Percentiles rank a stretch among this genome's conserved stretches.
Evolutionary conservation across 2,113 vertebrate genomes (phyloP).

Genomic region (Laterallus jamaicensis): DNA sequence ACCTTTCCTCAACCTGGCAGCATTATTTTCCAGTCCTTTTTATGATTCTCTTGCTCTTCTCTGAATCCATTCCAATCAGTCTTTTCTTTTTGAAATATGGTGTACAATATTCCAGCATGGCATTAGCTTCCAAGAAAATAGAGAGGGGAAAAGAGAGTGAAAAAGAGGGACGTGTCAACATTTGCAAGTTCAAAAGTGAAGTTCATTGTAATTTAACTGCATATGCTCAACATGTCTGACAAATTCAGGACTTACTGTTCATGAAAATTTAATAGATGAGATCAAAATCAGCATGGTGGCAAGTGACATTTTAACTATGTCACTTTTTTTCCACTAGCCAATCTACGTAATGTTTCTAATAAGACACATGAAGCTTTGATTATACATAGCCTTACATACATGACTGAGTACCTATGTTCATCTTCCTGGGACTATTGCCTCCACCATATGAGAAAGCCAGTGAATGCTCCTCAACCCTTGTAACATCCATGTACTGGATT

Average conservation of each 20-base stretch:
- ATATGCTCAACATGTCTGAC: fast-evolving
- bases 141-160: background rate
- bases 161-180: background rate
- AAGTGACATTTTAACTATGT: background rate
- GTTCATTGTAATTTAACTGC: background rate
- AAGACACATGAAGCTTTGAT: background rate
- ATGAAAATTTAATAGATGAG: background rate
- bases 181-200: background rate
- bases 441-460: background rate
- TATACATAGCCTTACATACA: background rate
- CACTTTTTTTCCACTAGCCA: background rate
- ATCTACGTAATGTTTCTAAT: background rate
- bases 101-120: background rate
- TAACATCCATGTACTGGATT: background rate
- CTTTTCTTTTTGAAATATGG: background rate
- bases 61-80: background rate
- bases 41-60: background rate
- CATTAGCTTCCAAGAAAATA: background rate
- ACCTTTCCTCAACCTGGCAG: background rate
- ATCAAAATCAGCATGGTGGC: background rate
- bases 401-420: fast-evolving
- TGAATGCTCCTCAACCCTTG: background rate
- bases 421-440: background rate
- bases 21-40: constrained; percentile 6
- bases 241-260: background rate